These are phyloP conservation scores for Galago senegalensis DNA, from an alignment of 2,797 vertebrate species.

Conservation along the genomic window DNA sequence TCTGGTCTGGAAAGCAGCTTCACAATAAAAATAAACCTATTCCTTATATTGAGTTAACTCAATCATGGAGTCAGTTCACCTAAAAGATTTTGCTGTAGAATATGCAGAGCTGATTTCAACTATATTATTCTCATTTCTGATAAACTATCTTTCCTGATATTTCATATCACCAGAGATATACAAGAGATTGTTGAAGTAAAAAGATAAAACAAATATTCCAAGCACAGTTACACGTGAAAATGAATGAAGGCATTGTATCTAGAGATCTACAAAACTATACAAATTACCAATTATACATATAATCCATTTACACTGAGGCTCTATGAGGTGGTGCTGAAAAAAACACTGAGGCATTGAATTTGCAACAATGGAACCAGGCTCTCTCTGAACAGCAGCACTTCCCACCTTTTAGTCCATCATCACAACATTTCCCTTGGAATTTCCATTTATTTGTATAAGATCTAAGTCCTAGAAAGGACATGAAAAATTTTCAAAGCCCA, in stretches of 20 bases:
- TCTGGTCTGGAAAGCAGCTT: slow-evolving; percentile 64
- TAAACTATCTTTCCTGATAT: slow-evolving; percentile 65
- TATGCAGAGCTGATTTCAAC: slow-evolving; percentile 55
- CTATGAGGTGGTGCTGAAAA: slow-evolving; percentile 64
- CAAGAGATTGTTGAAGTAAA: slow-evolving; percentile 61
- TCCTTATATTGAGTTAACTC: slow-evolving; percentile 26
- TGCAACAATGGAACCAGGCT: slow-evolving; percentile 57
- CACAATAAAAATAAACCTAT: slow-evolving; percentile 65
- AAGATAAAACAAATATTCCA: slow-evolving; percentile 65
- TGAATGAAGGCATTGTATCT: slow-evolving; percentile 50
- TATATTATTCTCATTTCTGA: slow-evolving; percentile 56
- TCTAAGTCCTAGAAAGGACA: slow-evolving; percentile 50
- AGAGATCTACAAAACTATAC: slow-evolving; percentile 72
- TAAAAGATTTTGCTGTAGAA: slow-evolving; percentile 57
- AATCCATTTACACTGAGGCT: slow-evolving; percentile 48
- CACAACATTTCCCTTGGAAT: slow-evolving; percentile 58
- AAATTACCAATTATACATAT: slow-evolving; percentile 69
- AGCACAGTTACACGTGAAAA: slow-evolving; percentile 74
- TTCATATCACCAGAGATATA: slow-evolving; percentile 48
- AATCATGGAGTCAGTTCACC: slow-evolving; percentile 39
- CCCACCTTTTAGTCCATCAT: slow-evolving; percentile 60
- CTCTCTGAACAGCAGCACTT: slow-evolving; percentile 57
- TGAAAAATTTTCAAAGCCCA: slow-evolving; percentile 45
- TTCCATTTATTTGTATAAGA: background rate
- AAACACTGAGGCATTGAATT: slow-evolving; percentile 48